A percentile compares a stretch with the other conserved stretches of the same genome.
phyloP scores from a whole-genome alignment of 2,797 vertebrate genomes.

The Orestias chungarensis region DNA sequence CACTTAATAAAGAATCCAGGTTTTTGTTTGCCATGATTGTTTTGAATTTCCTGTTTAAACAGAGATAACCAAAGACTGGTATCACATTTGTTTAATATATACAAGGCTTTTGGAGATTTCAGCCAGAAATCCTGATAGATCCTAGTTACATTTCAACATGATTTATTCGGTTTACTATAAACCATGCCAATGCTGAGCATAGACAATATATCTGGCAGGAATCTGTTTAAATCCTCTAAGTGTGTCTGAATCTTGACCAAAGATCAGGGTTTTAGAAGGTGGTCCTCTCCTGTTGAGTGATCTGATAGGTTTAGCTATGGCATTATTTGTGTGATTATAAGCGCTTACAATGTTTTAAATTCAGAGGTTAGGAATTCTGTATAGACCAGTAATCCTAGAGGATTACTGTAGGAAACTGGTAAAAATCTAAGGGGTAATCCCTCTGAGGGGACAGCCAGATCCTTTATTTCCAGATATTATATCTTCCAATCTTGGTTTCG shows the following conservation, averaged over 20 bases:
- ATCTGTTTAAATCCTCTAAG: constrained; percentile 58
- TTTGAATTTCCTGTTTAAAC: not conserved
- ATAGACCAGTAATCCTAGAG: constrained; percentile 68
- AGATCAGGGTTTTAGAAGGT: constrained; percentile 48
- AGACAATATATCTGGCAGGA: constrained; percentile 47
- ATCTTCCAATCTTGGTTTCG: constrained; percentile 28
- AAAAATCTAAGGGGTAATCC: constrained; percentile 77
- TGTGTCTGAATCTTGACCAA: constrained; percentile 41
- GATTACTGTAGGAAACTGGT: constrained; percentile 70
- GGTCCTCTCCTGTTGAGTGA: constrained; percentile 44
- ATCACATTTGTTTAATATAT: not conserved
- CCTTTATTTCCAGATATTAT: constrained; percentile 57
- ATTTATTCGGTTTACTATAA: constrained; percentile 15
- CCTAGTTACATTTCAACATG: constrained; percentile 32
- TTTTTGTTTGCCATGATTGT: not conserved
- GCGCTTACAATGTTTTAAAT: constrained; percentile 69
- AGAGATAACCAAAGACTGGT: not conserved
- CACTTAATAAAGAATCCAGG: not conserved
- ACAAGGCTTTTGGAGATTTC: not conserved
- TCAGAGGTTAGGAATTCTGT: constrained; percentile 68
- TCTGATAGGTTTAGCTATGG: constrained; percentile 59
- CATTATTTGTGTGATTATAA: constrained; percentile 64
- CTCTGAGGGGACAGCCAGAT: constrained; percentile 54
- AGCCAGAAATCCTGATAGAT: constrained; percentile 27
- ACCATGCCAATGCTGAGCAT: constrained; percentile 31